phyloP scores from a whole-genome alignment of 2,113 vertebrate species.

The Serilophus lunatus region DNA sequence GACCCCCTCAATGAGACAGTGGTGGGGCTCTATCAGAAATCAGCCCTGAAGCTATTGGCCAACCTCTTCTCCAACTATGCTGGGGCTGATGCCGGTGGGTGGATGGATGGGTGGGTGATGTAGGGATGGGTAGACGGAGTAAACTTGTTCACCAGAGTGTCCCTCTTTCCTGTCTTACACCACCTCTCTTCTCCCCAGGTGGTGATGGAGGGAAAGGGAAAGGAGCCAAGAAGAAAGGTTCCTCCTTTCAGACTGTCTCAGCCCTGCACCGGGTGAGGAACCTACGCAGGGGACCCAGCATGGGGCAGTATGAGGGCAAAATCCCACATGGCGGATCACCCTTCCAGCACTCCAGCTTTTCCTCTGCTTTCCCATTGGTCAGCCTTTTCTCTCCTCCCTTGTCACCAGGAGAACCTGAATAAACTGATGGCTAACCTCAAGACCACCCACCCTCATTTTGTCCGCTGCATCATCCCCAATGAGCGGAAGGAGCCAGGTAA shows the following conservation, averaged over 20 bases:
- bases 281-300: not conserved
- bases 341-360: too few species aligned
- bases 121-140: not conserved
- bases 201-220: constrained; percentile 71
- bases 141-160: not conserved
- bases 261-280: constrained; percentile 85
- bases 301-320: not conserved
- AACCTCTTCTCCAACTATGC: constrained; percentile 82
- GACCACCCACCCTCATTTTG: constrained; percentile 92
- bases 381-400: not conserved
- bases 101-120: not conserved
- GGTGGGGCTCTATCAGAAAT: not conserved
- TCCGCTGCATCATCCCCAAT: constrained; percentile 93
- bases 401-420: constrained; percentile 87
- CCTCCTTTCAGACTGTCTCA: constrained; percentile 92
- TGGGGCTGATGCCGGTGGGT: constrained; percentile 76
- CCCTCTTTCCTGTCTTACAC: not conserved
- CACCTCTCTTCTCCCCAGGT: not conserved
- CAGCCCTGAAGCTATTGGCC: constrained; percentile 78
- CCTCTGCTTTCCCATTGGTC: not conserved
- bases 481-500: constrained; percentile 88
- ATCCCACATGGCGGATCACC: not conserved
- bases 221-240: constrained; percentile 90
- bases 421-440: constrained; percentile 92
- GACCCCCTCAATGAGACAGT: not conserved